Conservation (phyloP, 2,113 vertebrate genomes). For the Sisor rabdophorus region DNA sequence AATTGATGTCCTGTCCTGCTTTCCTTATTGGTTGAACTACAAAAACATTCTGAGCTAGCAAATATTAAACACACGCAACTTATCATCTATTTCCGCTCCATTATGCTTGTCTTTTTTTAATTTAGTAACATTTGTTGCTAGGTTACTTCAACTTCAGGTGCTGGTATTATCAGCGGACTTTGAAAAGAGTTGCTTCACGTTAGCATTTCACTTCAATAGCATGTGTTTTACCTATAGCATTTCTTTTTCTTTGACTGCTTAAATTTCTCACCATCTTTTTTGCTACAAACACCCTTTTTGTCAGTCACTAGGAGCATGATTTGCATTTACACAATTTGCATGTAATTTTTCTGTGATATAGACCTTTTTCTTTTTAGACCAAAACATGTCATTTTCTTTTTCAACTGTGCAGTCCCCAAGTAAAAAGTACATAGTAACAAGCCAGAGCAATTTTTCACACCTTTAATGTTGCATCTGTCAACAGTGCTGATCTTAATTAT, state of each 20-base stretch:
- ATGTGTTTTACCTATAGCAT: slow-evolving; percentile 12
- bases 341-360: background rate
- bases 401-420: slow-evolving; percentile 3
- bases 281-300: slow-evolving; percentile 10
- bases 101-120: too few species aligned
- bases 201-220: background rate
- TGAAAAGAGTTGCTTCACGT: too few species aligned
- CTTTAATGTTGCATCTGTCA: slow-evolving; percentile 46
- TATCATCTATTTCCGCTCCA: too few species aligned
- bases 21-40: too few species aligned
- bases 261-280: background rate
- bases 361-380: background rate
- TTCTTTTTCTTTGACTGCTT: background rate
- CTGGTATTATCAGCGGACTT: too few species aligned
- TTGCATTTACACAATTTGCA: slow-evolving; percentile 15
- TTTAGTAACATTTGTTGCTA: too few species aligned
- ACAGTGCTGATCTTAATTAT: slow-evolving; percentile 45
- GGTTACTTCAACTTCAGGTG: too few species aligned
- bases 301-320: slow-evolving; percentile 3
- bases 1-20: too few species aligned
- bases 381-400: slow-evolving; percentile 19
- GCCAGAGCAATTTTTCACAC: slow-evolving; percentile 35
- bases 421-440: slow-evolving; percentile 23
- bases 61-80: too few species aligned
- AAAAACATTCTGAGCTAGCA: too few species aligned